Conservation (phyloP, 2,797 vertebrate genomes). For the Neosalanx taihuensis region DNA sequence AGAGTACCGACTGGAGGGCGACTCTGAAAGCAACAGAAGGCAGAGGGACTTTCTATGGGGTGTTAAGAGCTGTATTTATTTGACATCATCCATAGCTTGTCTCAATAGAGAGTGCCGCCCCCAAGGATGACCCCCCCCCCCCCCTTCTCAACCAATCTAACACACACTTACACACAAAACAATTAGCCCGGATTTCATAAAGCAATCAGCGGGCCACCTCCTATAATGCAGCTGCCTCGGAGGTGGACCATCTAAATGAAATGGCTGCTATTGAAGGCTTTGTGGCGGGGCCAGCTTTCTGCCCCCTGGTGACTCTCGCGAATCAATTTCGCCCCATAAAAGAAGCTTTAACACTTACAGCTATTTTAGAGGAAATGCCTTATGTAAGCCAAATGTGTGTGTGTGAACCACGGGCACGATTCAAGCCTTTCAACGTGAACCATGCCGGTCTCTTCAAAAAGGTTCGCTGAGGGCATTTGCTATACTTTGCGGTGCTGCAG, state of each 20-base stretch:
- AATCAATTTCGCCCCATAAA: slow-evolving; percentile 78
- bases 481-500: slow-evolving; percentile 24
- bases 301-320: slow-evolving; percentile 74
- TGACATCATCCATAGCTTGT: slow-evolving; percentile 60
- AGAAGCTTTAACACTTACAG: slow-evolving; percentile 77
- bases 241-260: slow-evolving; percentile 74
- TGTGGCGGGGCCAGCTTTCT: slow-evolving; percentile 71
- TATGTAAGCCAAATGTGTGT: slow-evolving; percentile 75
- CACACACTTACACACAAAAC: slow-evolving; percentile 65
- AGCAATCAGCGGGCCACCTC: slow-evolving; percentile 73
- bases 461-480: slow-evolving; percentile 69
- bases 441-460: slow-evolving; percentile 66
- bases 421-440: slow-evolving; percentile 71
- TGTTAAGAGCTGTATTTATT: slow-evolving; percentile 69
- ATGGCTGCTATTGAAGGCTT: slow-evolving; percentile 77
- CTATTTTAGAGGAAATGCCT: slow-evolving; percentile 81
- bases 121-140: slow-evolving; percentile 53
- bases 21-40: slow-evolving; percentile 55
- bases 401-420: slow-evolving; percentile 64
- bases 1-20: slow-evolving; percentile 70
- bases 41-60: slow-evolving; percentile 28
- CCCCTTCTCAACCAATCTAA: too few relatives aligned
- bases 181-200: slow-evolving; percentile 73
- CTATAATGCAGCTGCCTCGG: slow-evolving; percentile 68
- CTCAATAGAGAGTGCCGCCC: slow-evolving; percentile 63